phyloP scores from a whole-genome alignment of 2,888 invertebrate species.

The Archips xylosteana region DNA sequence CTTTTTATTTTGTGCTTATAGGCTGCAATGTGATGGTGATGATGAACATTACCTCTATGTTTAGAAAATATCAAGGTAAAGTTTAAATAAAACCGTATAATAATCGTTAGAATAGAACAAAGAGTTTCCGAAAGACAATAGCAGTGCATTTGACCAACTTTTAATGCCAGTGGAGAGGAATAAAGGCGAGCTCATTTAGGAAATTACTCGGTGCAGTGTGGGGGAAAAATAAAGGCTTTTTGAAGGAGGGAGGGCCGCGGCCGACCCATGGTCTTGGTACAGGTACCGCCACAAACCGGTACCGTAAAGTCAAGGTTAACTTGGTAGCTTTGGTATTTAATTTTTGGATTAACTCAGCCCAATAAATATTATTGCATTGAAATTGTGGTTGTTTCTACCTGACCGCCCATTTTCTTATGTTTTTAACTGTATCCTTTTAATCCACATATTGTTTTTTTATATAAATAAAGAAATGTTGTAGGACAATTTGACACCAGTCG shows the following conservation, averaged over 20 bases:
- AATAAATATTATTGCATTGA: too few relatives aligned
- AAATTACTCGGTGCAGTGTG: slow-evolving; percentile 68
- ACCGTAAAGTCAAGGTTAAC: background rate
- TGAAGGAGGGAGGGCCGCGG: background rate
- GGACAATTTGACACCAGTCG: too few relatives aligned
- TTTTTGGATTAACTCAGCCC: too few relatives aligned
- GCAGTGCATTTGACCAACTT: slow-evolving; percentile 70
- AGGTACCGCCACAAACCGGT: background rate
- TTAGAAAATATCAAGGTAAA: slow-evolving; percentile 11
- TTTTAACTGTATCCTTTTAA: too few relatives aligned
- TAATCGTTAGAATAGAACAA: slow-evolving; percentile 54
- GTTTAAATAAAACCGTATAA: slow-evolving; percentile 49
- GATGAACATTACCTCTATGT: background rate
- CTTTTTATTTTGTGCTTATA: too few relatives aligned
- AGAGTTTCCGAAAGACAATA: slow-evolving; percentile 58
- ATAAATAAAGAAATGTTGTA: too few relatives aligned
- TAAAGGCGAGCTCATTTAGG: slow-evolving; percentile 73
- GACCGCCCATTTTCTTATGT: too few relatives aligned
- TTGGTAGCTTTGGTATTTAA: too few relatives aligned
- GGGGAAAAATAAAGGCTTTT: slow-evolving; percentile 55
- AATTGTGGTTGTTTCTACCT: too few relatives aligned
- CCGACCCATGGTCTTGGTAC: background rate
- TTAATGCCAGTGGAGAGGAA: slow-evolving; percentile 69
- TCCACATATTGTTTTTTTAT: too few relatives aligned
- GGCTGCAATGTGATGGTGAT: too few relatives aligned